Evolutionary conservation across 37 sponge, comb jelly and placozoan species (phyloP).

Genomic region (Spongia lamella): DNA sequence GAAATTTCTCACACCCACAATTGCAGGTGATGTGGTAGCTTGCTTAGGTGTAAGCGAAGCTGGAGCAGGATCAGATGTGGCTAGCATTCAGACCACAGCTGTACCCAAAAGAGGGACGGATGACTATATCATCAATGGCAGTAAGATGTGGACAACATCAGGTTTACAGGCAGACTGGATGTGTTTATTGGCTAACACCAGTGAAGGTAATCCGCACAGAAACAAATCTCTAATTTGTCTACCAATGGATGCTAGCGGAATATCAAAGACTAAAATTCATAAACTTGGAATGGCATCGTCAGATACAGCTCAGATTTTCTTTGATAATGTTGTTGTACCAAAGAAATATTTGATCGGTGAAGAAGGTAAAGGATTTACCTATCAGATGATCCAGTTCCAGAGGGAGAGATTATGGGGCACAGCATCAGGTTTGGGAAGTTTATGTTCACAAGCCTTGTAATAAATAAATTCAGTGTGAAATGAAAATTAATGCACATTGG

Average conservation of each 20-base stretch:
- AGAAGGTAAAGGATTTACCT: slow-evolving; percentile 88
- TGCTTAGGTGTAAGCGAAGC: slow-evolving; percentile 92
- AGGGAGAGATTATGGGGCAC: slow-evolving; percentile 88
- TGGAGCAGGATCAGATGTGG: slow-evolving; percentile 92
- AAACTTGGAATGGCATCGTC: slow-evolving; percentile 79
- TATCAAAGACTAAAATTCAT: slow-evolving; percentile 35
- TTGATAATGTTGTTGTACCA: slow-evolving; percentile 91
- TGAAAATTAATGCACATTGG: too few relatives aligned
- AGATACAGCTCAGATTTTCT: slow-evolving; percentile 88
- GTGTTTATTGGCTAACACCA: slow-evolving; percentile 92
- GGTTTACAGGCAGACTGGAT: slow-evolving; percentile 97
- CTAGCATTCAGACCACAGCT: slow-evolving; percentile 89
- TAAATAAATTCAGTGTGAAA: too few relatives aligned
- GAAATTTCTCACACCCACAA: slow-evolving; percentile 78
- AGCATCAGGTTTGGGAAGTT: slow-evolving; percentile 59
- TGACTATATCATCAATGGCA: slow-evolving; percentile 91
- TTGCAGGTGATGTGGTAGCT: slow-evolving; percentile 85
- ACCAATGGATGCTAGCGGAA: slow-evolving; percentile 87
- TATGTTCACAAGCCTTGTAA: too few relatives aligned
- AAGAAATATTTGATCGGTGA: slow-evolving; percentile 84
- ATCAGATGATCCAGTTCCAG: slow-evolving; percentile 96
- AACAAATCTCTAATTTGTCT: slow-evolving; percentile 95
- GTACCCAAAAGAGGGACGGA: slow-evolving; percentile 67
- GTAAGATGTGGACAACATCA: slow-evolving; percentile 97
- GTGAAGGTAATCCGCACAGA: slow-evolving; percentile 64